Percentiles rank a stretch among this genome's conserved stretches.
These are phyloP conservation scores for Apteryx mantelli DNA, from an alignment of 2,113 vertebrate species.

Conservation along the genomic window DNA sequence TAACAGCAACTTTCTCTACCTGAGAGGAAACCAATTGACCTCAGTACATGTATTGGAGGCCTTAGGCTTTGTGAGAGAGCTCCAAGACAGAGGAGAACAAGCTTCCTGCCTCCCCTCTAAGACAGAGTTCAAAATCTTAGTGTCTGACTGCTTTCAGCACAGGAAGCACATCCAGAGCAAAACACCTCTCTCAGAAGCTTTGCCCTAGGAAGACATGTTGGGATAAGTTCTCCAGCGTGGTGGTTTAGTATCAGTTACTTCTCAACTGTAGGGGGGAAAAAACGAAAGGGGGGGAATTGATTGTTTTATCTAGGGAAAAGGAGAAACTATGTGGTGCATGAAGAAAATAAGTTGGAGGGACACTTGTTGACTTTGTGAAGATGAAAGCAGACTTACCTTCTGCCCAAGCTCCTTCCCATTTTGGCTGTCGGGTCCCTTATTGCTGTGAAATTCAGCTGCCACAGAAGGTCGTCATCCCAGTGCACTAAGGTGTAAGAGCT, in stretches of 20 bases:
- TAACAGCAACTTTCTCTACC: not conserved
- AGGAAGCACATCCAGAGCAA: not conserved
- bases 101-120: not conserved
- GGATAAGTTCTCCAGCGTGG: not conserved
- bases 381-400: not conserved
- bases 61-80: not conserved
- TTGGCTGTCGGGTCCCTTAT: not conserved
- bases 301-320: not conserved
- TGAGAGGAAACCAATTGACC: not conserved
- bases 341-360: not conserved
- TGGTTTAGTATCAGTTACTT: not conserved
- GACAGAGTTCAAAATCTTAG: not conserved
- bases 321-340: not conserved
- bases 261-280: not conserved
- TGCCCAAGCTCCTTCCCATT: not conserved
- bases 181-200: not conserved
- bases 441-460: not conserved
- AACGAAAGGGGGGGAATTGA: not conserved
- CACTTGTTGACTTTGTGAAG: not conserved
- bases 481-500: not conserved
- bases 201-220: not conserved
- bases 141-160: not conserved
- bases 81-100: not conserved
- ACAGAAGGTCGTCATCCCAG: not conserved
- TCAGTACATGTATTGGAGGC: not conserved